Evolutionary conservation across 2,797 vertebrate species (phyloP).

Genomic region (Sebastes hubbsi): DNA sequence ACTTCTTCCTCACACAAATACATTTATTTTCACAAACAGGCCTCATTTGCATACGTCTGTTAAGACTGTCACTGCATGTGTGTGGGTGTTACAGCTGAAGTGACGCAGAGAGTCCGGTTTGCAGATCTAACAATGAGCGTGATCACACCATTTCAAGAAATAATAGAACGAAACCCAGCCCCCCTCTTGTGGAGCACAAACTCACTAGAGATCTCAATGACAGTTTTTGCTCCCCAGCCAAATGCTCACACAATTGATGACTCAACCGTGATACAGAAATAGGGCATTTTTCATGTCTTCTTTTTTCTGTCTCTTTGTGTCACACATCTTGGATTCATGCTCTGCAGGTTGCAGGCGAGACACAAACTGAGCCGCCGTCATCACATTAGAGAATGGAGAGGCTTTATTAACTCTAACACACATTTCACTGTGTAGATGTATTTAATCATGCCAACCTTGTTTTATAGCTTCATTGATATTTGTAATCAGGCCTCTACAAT

Average conservation of each 20-base stretch:
- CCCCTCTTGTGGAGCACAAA: conserved; percentile 6
- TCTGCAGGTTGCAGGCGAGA: conserved; percentile 5
- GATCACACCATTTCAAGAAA: conserved; percentile 46
- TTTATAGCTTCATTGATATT: conserved; percentile 7
- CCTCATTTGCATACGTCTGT: background rate
- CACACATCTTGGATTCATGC: conserved; percentile 36
- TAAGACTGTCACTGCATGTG: background rate
- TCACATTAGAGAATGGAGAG: conserved; percentile 2
- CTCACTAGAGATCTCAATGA: conserved; percentile 41
- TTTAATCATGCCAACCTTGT: conserved; percentile 16
- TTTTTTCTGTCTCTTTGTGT: conserved; percentile 20
- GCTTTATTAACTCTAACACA: conserved; percentile 4
- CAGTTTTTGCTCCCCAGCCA: conserved; percentile 45
- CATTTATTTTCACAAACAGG: conserved; percentile 2
- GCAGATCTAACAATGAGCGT: conserved; percentile 33
- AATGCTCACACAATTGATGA: conserved; percentile 57
- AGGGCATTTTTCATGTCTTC: conserved; percentile 30
- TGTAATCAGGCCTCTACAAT: conserved; percentile 11
- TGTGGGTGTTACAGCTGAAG: background rate
- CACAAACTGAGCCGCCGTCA: conserved; percentile 18
- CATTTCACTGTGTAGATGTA: background rate
- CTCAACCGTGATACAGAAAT: conserved; percentile 62
- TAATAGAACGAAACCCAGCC: conserved; percentile 21
- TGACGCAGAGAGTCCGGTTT: background rate
- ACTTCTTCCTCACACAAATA: background rate